These are phyloP conservation scores for Gymnopithys bicolor DNA, from an alignment of 2,797 vertebrate species.

Conservation along the genomic window DNA sequence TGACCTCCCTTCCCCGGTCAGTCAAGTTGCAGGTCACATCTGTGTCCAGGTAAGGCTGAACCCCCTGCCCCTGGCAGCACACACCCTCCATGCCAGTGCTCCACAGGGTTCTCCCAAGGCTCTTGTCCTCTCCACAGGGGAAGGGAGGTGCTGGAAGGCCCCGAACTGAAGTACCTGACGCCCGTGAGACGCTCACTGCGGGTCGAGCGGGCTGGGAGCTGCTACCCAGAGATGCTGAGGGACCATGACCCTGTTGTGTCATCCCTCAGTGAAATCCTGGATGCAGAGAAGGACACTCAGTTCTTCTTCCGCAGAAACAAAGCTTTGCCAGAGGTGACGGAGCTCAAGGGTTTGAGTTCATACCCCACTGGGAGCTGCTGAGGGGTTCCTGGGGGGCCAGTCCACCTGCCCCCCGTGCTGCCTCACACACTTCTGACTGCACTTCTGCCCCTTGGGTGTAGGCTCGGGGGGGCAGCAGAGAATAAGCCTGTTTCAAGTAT, in stretches of 20 bases:
- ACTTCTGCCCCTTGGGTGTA: no score
- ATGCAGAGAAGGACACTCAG: slow-evolving; percentile 59
- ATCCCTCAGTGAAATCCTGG: slow-evolving; percentile 82
- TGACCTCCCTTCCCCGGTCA: neutral
- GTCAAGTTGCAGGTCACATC: slow-evolving; percentile 70
- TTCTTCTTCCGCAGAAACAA: slow-evolving; percentile 72
- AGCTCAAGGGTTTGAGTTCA: slow-evolving; percentile 24
- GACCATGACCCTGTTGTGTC: slow-evolving; percentile 87
- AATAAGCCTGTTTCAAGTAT: no score
- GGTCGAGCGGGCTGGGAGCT: slow-evolving; percentile 69
- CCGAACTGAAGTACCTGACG: slow-evolving; percentile 84
- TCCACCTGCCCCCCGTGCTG: no score
- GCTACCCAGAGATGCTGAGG: slow-evolving; percentile 82
- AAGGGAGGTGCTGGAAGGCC: slow-evolving; percentile 29
- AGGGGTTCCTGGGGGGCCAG: neutral
- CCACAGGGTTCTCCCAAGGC: neutral
- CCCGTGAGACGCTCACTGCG: slow-evolving; percentile 88
- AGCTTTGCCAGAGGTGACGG: slow-evolving; percentile 68
- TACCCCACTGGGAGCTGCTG: neutral
- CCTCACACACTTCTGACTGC: no score
- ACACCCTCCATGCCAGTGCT: neutral
- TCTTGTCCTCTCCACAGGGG: neutral
- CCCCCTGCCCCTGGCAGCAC: neutral
- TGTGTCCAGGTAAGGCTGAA: slow-evolving; percentile 63
- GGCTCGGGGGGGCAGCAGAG: no score